Evolutionary conservation across 2,113 vertebrate species (phyloP).

Genomic region (Psilopogon haemacephalus): DNA sequence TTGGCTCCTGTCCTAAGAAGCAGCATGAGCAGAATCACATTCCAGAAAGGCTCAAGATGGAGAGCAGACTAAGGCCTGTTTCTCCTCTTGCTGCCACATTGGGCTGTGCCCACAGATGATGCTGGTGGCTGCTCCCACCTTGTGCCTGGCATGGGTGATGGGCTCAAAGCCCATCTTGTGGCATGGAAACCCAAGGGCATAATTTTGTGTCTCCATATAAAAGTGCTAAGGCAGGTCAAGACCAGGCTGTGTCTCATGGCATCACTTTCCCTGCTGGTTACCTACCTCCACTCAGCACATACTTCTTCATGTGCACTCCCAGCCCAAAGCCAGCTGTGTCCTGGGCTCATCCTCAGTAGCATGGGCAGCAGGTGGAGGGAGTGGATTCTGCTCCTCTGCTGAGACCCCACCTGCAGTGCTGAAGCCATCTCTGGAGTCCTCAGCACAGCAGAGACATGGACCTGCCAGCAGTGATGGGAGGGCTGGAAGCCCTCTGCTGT

Average conservation of each 20-base stretch:
- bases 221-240: neutral
- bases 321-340: no score
- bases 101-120: neutral
- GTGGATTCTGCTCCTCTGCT: no score
- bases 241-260: accelerated
- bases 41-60: neutral
- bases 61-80: neutral
- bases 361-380: no score
- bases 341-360: no score
- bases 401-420: no score
- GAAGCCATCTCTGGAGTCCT: no score
- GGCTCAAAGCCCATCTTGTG: neutral
- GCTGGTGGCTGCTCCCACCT: neutral
- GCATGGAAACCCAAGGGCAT: accelerated
- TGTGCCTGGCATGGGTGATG: accelerated
- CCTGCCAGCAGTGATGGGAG: no score
- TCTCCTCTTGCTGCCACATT: neutral
- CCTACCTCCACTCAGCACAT: neutral
- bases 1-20: constrained; percentile 26
- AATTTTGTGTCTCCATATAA: neutral
- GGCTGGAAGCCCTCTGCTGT: no score
- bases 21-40: neutral
- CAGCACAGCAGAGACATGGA: no score
- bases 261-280: neutral
- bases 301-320: neutral